Conservation (phyloP, 2,888 invertebrate genomes). For the Rhagophthalmus giganteus region DNA sequence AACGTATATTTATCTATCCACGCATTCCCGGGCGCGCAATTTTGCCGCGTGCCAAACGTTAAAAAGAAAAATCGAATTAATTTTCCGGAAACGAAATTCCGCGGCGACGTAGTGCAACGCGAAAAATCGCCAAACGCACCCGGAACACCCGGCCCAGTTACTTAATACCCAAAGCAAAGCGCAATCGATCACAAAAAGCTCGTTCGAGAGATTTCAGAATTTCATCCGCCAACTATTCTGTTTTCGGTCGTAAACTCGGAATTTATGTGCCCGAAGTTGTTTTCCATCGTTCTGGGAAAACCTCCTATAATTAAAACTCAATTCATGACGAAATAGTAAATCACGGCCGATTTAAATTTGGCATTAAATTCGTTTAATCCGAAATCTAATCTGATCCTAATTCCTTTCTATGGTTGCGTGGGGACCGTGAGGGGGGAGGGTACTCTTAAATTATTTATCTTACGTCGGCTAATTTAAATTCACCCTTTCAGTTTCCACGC, state of each 20-base stretch:
- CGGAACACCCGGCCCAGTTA: no score
- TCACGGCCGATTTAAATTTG: conserved; percentile 7
- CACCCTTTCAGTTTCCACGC: conserved; percentile 8
- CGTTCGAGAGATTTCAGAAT: no score
- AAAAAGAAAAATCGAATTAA: neutral
- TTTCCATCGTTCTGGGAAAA: no score
- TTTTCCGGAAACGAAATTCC: neutral
- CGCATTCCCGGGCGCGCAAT: no score
- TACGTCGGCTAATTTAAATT: conserved; percentile 14
- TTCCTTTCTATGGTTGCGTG: conserved; percentile 7
- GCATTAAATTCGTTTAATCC: conserved; percentile 2
- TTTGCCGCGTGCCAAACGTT: neutral
- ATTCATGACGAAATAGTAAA: conserved; percentile 5
- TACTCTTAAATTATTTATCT: conserved; percentile 11
- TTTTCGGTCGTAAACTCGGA: no score
- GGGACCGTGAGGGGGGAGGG: conserved; percentile 9
- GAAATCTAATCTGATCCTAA: conserved; percentile 7
- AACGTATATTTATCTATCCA: no score
- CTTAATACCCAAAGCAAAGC: neutral
- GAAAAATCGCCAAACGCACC: no score
- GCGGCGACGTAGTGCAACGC: no score
- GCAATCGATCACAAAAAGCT: no score
- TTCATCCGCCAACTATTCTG: no score
- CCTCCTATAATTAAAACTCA: no score
- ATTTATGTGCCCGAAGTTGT: no score